Conservation (phyloP, 2,113 vertebrate species). For the Benitochromis conjunctus region DNA sequence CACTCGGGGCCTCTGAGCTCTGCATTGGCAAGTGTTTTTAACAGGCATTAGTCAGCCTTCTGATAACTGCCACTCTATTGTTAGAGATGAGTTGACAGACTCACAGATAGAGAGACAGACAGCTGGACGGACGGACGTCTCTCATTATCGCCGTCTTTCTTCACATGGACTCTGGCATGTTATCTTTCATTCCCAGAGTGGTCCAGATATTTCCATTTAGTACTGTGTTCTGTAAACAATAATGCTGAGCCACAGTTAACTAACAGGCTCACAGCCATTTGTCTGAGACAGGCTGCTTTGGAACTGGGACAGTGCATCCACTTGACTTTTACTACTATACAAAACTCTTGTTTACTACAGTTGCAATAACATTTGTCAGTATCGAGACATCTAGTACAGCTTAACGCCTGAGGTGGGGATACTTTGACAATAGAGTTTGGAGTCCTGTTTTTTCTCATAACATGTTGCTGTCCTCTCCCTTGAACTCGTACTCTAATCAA, state of each 20-base stretch:
- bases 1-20: not conserved
- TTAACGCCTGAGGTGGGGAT: not conserved
- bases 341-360: not conserved
- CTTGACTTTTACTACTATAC: not conserved
- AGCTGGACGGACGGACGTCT: slow-evolving; percentile 27
- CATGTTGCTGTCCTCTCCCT: not conserved
- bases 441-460: not conserved
- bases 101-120: slow-evolving; percentile 6
- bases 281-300: not conserved
- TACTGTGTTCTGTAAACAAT: not conserved
- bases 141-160: slow-evolving; percentile 37
- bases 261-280: not conserved
- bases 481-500: not conserved
- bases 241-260: not conserved
- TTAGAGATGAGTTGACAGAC: slow-evolving; percentile 51
- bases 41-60: slow-evolving; percentile 32
- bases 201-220: not conserved
- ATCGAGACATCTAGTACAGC: not conserved
- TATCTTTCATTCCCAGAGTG: not conserved
- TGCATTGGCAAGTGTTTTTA: slow-evolving; percentile 27
- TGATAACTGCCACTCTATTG: slow-evolving; percentile 57
- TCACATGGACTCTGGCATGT: not conserved
- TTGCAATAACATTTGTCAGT: not conserved
- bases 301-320: not conserved
- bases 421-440: not conserved